Evolutionary conservation across 2,113 vertebrate species (phyloP).

Genomic region (Otocyon megalotis): DNA sequence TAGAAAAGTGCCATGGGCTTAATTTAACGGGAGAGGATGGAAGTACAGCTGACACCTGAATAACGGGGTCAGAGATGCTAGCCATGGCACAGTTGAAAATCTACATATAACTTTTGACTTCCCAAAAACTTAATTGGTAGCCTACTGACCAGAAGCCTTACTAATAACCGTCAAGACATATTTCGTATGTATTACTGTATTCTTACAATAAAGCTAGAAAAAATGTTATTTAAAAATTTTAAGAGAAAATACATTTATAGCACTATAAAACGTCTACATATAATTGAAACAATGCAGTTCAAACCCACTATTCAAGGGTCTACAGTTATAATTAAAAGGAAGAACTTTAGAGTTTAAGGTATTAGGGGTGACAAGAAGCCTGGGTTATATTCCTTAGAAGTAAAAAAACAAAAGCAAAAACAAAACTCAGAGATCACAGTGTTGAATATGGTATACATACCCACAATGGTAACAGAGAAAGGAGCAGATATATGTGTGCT

Average conservation of each 20-base stretch:
- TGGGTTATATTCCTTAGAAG: not conserved
- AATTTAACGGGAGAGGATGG: not conserved
- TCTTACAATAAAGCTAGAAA: not conserved
- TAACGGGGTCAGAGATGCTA: not conserved
- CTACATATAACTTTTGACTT: not conserved
- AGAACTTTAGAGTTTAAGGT: constrained; percentile 2
- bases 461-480: not conserved
- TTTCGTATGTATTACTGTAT: not conserved
- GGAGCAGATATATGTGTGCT: not conserved
- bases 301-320: not conserved
- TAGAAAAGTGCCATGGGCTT: not conserved
- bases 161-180: not conserved
- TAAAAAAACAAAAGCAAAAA: not conserved
- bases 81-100: not conserved
- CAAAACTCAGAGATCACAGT: not conserved
- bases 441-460: not conserved
- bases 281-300: not conserved
- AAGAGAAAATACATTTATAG: not conserved
- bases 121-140: not conserved
- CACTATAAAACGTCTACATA: not conserved
- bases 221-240: not conserved
- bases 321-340: not conserved
- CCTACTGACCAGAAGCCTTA: not conserved
- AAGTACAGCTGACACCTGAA: not conserved
- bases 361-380: not conserved